Evolutionary conservation across 2,797 vertebrate genomes (phyloP).

Genomic region (Apogon talboti): DNA sequence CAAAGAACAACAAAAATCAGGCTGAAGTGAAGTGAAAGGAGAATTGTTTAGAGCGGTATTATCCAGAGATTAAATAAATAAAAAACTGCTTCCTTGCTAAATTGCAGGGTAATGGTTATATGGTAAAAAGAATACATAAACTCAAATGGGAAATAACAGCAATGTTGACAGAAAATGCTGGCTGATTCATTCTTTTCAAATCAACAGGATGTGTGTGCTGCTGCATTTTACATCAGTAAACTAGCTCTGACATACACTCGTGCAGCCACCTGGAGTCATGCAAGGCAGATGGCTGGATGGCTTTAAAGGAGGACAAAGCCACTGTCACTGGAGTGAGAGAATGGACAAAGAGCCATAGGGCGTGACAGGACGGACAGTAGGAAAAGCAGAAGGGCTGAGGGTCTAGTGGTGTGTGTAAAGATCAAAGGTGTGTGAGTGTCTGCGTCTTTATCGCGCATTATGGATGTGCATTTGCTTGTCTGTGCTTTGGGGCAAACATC

Average conservation of each 20-base stretch:
- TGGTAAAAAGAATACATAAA: conserved; percentile 6
- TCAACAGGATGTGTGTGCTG: conserved; percentile 27
- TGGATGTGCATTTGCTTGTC: conserved; percentile 40
- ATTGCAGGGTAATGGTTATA: conserved; percentile 2
- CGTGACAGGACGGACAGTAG: conserved; percentile 54
- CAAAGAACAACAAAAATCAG: conserved; percentile 25
- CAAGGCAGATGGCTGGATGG: conserved; percentile 36
- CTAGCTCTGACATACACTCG: conserved; percentile 35
- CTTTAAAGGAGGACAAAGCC: conserved; percentile 62
- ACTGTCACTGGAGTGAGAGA: conserved; percentile 49
- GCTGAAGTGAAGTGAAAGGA: conserved; percentile 17
- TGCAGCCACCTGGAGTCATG: conserved; percentile 56
- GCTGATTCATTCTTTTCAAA: conserved; percentile 32
- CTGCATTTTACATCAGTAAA: conserved; percentile 39
- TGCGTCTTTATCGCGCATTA: conserved; percentile 34
- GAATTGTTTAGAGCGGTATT: conserved; percentile 13
- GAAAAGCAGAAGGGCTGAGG: conserved; percentile 29
- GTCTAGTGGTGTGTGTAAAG: conserved; percentile 46
- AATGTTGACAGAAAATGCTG: neutral
- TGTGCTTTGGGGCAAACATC: conserved; percentile 30
- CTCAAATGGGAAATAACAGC: conserved; percentile 18
- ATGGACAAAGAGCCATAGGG: conserved; percentile 40
- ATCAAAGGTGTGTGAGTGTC: conserved; percentile 64
- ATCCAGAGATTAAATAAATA: conserved; percentile 25
- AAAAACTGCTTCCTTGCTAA: conserved; percentile 16